phyloP scores from a whole-genome alignment of 2,888 invertebrate species.

The Anticlea derivata region DNA sequence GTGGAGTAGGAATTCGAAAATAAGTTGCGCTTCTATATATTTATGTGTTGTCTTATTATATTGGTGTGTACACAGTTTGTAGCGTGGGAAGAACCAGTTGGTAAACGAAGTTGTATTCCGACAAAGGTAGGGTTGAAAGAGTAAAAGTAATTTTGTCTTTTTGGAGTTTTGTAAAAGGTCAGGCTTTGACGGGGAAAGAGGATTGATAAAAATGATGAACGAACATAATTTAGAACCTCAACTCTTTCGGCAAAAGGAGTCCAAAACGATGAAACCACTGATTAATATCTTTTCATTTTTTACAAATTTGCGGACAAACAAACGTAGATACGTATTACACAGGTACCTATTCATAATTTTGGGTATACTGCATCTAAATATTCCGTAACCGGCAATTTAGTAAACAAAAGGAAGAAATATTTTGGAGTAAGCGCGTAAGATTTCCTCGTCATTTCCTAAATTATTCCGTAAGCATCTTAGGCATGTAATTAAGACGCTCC shows the following conservation, averaged over 20 bases:
- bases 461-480: conserved; percentile 31
- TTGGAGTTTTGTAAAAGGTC: conserved; percentile 19
- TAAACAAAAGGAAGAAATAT: conserved; percentile 14
- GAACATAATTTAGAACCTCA: not conserved
- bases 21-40: conserved; percentile 6
- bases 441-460: conserved; percentile 27
- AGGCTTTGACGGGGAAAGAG: not conserved
- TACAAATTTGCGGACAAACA: too few species aligned
- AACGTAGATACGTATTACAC: too few species aligned
- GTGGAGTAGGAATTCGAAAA: not conserved
- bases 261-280: too few species aligned
- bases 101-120: conserved; percentile 9
- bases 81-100: conserved; percentile 24
- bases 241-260: too few species aligned
- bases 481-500: conserved; percentile 30
- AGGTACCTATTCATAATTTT: not conserved
- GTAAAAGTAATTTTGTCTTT: conserved; percentile 32
- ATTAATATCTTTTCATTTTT: too few species aligned
- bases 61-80: conserved; percentile 4
- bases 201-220: not conserved
- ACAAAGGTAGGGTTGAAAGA: conserved; percentile 25
- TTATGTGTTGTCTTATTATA: not conserved
- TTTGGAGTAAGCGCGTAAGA: conserved; percentile 18
- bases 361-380: not conserved
- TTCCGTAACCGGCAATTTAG: not conserved